A percentile compares a stretch with the other conserved stretches of the same genome.
These are phyloP conservation scores for Corynorhinus townsendii DNA, from an alignment of 2,113 vertebrate species.

Conservation along the genomic window DNA sequence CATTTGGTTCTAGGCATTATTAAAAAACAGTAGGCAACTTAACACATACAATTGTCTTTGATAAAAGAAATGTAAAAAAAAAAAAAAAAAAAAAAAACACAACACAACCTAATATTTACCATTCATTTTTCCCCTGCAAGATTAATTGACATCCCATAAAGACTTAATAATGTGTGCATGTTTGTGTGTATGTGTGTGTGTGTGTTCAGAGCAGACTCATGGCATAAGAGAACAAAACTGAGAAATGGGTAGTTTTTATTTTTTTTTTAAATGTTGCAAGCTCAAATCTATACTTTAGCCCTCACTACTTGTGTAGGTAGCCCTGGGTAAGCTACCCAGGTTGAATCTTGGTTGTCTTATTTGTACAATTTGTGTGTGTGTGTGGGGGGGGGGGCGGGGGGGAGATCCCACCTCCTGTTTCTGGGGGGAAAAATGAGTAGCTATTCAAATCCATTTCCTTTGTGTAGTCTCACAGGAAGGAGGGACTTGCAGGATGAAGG, in stretches of 20 bases:
- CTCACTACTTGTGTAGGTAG: not conserved
- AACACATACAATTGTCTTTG: not conserved
- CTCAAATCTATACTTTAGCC: not conserved
- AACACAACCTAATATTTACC: not conserved
- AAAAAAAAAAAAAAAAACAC: not conserved
- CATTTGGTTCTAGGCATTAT: not conserved
- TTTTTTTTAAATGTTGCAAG: not conserved
- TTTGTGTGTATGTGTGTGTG: no score
- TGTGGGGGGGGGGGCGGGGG: no score
- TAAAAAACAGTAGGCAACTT: not conserved
- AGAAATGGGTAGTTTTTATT: not conserved
- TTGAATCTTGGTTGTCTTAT: not conserved
- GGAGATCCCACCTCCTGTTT: not conserved
- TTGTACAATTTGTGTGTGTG: not conserved
- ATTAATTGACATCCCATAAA: not conserved
- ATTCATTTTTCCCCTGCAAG: not conserved
- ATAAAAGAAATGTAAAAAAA: not conserved
- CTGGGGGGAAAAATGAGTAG: not conserved
- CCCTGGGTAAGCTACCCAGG: not conserved
- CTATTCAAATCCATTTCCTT: not conserved
- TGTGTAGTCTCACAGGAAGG: not conserved
- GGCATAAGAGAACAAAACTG: not conserved
- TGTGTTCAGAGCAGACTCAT: not conserved
- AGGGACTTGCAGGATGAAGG: not conserved
- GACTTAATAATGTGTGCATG: not conserved